Conservation (phyloP, 1,140 invertebrate genomes). For the Drosophila ironensis region DNA sequence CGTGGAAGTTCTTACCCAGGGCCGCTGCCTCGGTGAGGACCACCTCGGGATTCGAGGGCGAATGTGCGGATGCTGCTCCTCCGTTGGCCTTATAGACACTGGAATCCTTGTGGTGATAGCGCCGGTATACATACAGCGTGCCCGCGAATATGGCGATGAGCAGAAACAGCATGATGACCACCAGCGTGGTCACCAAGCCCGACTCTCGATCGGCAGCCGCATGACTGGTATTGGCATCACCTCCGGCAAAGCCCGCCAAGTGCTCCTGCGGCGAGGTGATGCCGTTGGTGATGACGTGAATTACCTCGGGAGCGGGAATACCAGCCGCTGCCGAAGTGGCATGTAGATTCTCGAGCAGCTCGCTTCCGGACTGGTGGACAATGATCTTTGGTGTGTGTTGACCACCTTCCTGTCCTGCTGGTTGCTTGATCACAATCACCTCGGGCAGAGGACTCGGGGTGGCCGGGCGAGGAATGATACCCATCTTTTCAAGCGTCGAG, state of each 20-base stretch:
- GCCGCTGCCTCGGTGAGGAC: conserved; percentile 48
- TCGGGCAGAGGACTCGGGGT: conserved; percentile 58
- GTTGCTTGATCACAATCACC: conserved; percentile 76
- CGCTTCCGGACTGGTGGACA: conserved; percentile 67
- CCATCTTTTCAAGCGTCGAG: conserved; percentile 81
- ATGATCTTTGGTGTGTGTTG: conserved; percentile 74
- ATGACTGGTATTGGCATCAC: conserved; percentile 32
- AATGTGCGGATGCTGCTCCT: conserved; percentile 13
- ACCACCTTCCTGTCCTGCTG: conserved; percentile 23
- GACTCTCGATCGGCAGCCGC: conserved; percentile 53
- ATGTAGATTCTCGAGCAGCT: conserved; percentile 65
- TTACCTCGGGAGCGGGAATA: conserved; percentile 61
- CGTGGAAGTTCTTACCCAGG: conserved; percentile 64
- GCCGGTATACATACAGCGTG: conserved; percentile 70
- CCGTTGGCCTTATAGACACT: conserved; percentile 58
- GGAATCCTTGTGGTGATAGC: conserved; percentile 65
- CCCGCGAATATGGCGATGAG: conserved; percentile 54
- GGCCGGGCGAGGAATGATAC: conserved; percentile 57
- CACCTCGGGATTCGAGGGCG: conserved; percentile 35
- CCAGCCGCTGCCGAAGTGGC: conserved; percentile 47
- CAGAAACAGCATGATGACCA: conserved; percentile 64
- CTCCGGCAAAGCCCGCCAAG: conserved; percentile 60
- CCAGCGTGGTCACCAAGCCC: conserved; percentile 57
- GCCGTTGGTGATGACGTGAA: conserved; percentile 75
- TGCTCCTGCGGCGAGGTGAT: conserved; percentile 41